Evolutionary conservation across 2,797 vertebrate species (phyloP).

Genomic region (Aulostomus chinensis): DNA sequence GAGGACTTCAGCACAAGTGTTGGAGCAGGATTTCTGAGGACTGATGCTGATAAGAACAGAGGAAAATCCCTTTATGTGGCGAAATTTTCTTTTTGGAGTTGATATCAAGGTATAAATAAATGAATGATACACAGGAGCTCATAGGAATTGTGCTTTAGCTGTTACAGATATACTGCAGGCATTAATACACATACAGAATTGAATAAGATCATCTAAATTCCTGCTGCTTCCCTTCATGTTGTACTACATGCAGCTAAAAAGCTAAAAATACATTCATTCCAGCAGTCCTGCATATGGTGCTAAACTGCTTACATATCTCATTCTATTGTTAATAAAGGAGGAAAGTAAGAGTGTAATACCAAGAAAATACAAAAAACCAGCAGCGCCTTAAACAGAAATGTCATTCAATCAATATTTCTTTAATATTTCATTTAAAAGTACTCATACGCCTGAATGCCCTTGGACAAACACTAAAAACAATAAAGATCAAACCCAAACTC

Average conservation of each 20-base stretch:
- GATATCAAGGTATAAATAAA: constrained; percentile 7
- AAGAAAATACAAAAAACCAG: no score
- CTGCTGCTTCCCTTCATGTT: background rate
- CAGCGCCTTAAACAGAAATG: no score
- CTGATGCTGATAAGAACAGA: constrained; percentile 17
- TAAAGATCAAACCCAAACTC: no score
- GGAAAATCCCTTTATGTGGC: constrained; percentile 5
- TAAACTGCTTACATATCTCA: background rate
- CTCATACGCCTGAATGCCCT: no score
- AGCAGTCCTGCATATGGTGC: background rate
- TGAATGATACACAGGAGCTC: background rate
- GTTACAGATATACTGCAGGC: background rate
- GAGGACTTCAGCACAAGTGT: constrained; percentile 24
- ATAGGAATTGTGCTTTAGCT: background rate
- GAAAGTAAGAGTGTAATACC: background rate
- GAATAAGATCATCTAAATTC: background rate
- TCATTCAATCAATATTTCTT: no score
- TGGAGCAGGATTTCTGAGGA: constrained; percentile 39
- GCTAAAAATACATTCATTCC: background rate
- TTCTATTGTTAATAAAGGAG: background rate
- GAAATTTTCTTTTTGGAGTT: constrained; percentile 7
- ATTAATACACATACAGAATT: background rate
- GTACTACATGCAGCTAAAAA: background rate
- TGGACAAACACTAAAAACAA: no score
- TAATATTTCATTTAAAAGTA: no score